phyloP scores from a whole-genome alignment of 2,797 vertebrate genomes.

The Pipistrellus pygmaeus region DNA sequence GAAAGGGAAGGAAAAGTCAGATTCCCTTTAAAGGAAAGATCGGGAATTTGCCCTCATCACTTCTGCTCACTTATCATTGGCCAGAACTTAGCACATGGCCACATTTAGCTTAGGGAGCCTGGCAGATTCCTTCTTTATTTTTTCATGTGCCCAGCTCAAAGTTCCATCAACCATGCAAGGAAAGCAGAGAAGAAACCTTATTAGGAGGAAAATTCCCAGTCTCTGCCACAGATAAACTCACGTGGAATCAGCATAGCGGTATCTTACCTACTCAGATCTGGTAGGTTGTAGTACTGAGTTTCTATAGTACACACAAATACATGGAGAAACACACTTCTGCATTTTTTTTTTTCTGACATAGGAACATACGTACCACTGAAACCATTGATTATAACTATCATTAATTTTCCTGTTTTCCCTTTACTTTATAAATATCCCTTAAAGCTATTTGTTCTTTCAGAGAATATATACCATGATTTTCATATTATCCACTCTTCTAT shows the following conservation, averaged over 20 bases:
- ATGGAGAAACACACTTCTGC: neutral
- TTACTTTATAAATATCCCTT: neutral
- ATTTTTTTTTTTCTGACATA: conserved; percentile 9
- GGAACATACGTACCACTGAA: neutral
- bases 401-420: conserved; percentile 10
- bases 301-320: neutral
- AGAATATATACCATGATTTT: neutral
- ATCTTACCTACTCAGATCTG: neutral
- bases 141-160: neutral
- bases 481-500: neutral
- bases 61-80: neutral
- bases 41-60: neutral
- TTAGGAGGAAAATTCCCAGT: neutral
- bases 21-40: neutral
- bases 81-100: neutral
- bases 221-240: neutral
- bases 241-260: neutral
- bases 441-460: neutral
- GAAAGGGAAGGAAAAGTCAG: neutral
- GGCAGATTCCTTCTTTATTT: neutral
- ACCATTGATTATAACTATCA: neutral
- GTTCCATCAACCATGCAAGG: neutral
- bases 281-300: neutral
- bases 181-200: neutral
- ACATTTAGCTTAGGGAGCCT: neutral